Evolutionary conservation across 2,797 vertebrate genomes (phyloP).

Genomic region (Coccyzus lansbergi): DNA sequence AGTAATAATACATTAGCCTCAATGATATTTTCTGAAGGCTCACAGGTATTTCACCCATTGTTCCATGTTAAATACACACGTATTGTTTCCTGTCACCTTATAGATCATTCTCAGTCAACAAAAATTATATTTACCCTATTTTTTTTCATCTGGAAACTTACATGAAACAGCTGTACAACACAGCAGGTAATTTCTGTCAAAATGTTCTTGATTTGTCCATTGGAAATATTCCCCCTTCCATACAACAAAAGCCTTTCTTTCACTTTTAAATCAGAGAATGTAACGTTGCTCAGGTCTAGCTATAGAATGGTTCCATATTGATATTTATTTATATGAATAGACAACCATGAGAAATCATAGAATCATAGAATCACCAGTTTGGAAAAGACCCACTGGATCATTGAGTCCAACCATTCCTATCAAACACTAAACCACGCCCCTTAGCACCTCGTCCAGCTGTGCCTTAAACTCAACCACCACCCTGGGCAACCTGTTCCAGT

Average conservation of each 20-base stretch:
- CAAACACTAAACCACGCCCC: too few species aligned
- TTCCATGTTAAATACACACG: not conserved
- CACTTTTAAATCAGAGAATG: not conserved
- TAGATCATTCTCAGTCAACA: not conserved
- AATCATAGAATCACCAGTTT: too few species aligned
- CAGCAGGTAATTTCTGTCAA: not conserved
- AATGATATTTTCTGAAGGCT: constrained; percentile 35
- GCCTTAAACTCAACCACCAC: too few species aligned
- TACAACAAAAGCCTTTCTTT: not conserved
- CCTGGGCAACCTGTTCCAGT: too few species aligned
- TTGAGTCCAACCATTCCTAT: too few species aligned
- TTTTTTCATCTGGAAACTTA: constrained; percentile 4
- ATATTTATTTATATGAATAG: not conserved
- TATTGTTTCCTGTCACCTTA: not conserved
- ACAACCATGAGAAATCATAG: not conserved
- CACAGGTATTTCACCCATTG: constrained; percentile 24
- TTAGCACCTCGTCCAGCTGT: too few species aligned
- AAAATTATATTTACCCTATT: not conserved
- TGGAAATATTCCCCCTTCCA: not conserved
- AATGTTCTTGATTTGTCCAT: not conserved
- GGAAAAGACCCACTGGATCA: too few species aligned
- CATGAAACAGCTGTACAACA: not conserved
- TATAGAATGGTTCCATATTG: not conserved
- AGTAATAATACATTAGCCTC: constrained; percentile 28
- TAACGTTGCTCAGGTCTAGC: not conserved